A percentile compares a stretch with the other conserved stretches of the same genome.
These are phyloP conservation scores for Dasyurus viverrinus DNA, from an alignment of 2,113 vertebrate species.

Conservation along the genomic window DNA sequence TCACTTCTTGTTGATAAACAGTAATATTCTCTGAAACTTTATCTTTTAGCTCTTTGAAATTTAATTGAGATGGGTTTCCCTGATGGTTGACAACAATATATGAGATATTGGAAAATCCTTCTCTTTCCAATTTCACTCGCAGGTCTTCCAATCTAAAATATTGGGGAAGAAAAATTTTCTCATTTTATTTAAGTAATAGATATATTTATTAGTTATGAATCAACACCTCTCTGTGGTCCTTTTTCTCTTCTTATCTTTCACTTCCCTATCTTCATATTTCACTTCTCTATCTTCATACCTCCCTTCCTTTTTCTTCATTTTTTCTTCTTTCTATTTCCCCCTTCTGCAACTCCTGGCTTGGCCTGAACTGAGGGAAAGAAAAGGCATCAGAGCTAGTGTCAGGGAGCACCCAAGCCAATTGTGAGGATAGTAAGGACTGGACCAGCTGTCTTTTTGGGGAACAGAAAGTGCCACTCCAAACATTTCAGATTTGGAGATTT, in stretches of 20 bases:
- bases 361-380: background rate
- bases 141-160: conserved; percentile 89
- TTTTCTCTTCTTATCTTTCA: background rate
- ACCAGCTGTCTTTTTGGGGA: background rate
- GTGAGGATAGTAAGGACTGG: background rate
- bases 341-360: conserved; percentile 28
- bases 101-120: conserved; percentile 88
- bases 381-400: background rate
- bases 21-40: conserved; percentile 87
- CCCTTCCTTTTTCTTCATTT: background rate
- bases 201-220: background rate
- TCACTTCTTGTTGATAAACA: conserved; percentile 90
- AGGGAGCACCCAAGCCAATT: background rate
- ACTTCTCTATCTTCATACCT: background rate
- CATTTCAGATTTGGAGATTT: background rate
- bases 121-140: conserved; percentile 88
- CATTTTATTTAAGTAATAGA: background rate
- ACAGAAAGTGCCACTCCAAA: background rate
- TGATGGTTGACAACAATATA: conserved; percentile 94
- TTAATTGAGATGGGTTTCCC: conserved; percentile 81
- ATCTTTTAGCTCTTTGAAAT: conserved; percentile 84
- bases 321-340: background rate
- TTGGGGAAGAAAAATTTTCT: conserved; percentile 34
- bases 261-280: conserved; percentile 34
- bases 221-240: background rate